Percentiles rank a stretch among this genome's conserved stretches.
phyloP scores from a whole-genome alignment of 2,888 invertebrate genomes.

The Acanthosepion lycidas region DNA sequence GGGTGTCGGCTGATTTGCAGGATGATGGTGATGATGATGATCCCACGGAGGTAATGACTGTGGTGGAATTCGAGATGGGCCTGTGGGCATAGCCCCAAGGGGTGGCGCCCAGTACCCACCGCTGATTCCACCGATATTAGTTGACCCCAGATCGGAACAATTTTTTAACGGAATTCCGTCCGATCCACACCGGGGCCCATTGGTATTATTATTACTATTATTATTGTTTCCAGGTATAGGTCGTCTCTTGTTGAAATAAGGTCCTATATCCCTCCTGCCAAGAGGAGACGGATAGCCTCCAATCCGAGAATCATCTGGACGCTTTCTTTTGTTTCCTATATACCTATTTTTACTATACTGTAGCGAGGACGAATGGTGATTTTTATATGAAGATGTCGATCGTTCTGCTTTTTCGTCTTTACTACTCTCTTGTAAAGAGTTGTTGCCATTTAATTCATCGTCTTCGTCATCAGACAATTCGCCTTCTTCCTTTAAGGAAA shows the following conservation, averaged over 20 bases:
- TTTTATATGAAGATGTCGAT: neutral
- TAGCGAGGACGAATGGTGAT: neutral
- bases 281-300: slow-evolving; percentile 10
- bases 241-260: neutral
- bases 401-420: neutral
- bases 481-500: slow-evolving; percentile 61
- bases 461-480: slow-evolving; percentile 63
- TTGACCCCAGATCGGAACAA: neutral
- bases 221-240: neutral
- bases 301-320: neutral
- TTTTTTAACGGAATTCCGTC: neutral
- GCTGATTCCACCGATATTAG: neutral
- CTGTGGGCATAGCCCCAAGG: neutral
- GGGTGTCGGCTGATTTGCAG: neutral
- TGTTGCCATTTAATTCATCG: slow-evolving; percentile 43
- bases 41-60: neutral
- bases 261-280: neutral
- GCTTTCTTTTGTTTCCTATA: neutral
- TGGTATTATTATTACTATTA: slow-evolving; percentile 3
- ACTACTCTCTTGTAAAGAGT: neutral
- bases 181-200: slow-evolving; percentile 20
- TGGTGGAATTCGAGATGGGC: neutral
- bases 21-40: neutral
- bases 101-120: neutral
- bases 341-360: slow-evolving; percentile 33